A percentile compares a stretch with the other conserved stretches of the same genome.
Evolutionary conservation across 1,140 invertebrate species (phyloP).

Genomic region (Eriosoma lanigerum): DNA sequence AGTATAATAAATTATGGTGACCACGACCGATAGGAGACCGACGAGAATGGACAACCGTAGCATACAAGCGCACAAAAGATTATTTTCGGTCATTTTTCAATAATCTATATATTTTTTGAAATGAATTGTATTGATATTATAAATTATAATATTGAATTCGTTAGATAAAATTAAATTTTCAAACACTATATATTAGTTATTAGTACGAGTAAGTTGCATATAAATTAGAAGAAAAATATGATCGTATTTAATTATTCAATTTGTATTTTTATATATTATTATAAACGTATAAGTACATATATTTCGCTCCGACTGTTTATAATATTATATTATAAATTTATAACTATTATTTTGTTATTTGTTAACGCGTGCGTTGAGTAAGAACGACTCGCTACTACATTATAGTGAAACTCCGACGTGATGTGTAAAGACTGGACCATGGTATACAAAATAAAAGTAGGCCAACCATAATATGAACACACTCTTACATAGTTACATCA

Average conservation of each 20-base stretch:
- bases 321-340: too few species aligned
- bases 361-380: background rate
- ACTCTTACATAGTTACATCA: constrained; percentile 14
- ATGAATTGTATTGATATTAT: too few species aligned
- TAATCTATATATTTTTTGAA: too few species aligned
- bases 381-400: background rate
- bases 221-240: background rate
- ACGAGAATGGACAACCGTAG: constrained; percentile 60
- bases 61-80: constrained; percentile 54
- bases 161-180: too few species aligned
- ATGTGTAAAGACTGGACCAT: constrained; percentile 8
- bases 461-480: background rate
- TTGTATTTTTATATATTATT: background rate
- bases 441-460: constrained; percentile 11
- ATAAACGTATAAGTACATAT: too few species aligned
- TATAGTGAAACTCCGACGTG: constrained; percentile 11
- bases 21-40: constrained; percentile 63
- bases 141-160: too few species aligned
- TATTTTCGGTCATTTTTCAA: constrained; percentile 31
- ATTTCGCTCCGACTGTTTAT: background rate
- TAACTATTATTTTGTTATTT: background rate
- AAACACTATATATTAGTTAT: background rate
- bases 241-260: too few species aligned
- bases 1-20: constrained; percentile 69
- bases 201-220: background rate